Base-by-base conservation (phyloP, 2,797 vertebrate species). In the Halcyon leucocephala region DNA sequence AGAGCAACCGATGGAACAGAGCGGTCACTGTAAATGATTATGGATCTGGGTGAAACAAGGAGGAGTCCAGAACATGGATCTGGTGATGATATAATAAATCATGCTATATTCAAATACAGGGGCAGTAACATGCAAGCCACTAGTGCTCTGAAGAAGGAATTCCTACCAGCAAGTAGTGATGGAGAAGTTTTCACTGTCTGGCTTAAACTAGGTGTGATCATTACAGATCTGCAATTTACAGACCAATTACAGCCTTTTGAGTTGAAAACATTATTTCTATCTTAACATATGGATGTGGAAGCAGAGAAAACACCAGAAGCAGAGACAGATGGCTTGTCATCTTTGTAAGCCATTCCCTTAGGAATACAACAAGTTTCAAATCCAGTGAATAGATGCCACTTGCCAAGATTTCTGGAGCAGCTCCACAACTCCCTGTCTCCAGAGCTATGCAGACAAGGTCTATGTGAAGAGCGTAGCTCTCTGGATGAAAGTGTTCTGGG, bases 261-360 rank as follows among this genome's bases (percentile, higher is more conserved):
- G 39, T 51, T 83, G 82, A 61, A 92, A 96, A 92, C 44, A 69
- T 85, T 71, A 83, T 94, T 93, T 94, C 49, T 89, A 2, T 35
- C 61, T 69, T 72, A 42, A 54, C n/a, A 72, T 82, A 37, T 4
- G 89, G 57, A 31, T 41, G 14, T 65, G 54, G 51, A 81, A 91
- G 85, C 33, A 83, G 74, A 80, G 88, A 82, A 91, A 88, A 57
- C 69, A 90, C 13, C 91, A 94, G 87, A 96, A 93, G 91, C 1
- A 69, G 86, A 77, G 91, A 65, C 92, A 96, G 95, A 94, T 94
- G 93, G 91, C 72, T 89, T 72, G 79, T 90, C 86, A 85, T 88
- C 37, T 83, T 67, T 89, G 72, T 35, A 20, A 76, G 65, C 82
- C 51, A 39, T 4, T 93, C 91, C 86, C 61, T 86, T 9, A 49